Conservation (phyloP, 2,888 invertebrate genomes). For the Torymus aiolomorphi region DNA sequence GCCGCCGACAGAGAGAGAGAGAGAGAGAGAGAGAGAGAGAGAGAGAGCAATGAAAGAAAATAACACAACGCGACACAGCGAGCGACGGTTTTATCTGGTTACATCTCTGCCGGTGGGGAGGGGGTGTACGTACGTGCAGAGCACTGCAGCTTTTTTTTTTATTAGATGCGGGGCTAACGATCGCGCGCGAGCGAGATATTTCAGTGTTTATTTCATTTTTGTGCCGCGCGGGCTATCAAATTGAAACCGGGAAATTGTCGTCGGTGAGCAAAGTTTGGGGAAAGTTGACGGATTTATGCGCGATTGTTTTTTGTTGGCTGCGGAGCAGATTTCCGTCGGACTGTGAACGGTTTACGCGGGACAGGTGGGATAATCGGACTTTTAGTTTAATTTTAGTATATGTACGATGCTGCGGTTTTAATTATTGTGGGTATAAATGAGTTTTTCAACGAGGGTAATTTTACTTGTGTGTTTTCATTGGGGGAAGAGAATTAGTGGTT, state of each 20-base stretch:
- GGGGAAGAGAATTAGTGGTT: too few relatives aligned
- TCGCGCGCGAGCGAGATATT: slow-evolving; percentile 5
- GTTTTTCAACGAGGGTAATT: too few relatives aligned
- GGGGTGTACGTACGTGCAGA: background rate
- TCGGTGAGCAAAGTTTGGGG: slow-evolving; percentile 13
- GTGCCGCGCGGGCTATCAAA: slow-evolving; percentile 38
- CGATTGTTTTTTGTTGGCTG: background rate
- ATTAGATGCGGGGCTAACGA: slow-evolving; percentile 24
- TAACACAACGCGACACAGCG: background rate
- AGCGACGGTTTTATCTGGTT: slow-evolving; percentile 38
- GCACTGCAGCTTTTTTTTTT: background rate
- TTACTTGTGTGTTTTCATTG: too few relatives aligned
- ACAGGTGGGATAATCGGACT: too few relatives aligned
- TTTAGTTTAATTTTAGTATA: too few relatives aligned
- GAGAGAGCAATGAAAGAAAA: slow-evolving; percentile 33
- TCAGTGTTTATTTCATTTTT: slow-evolving; percentile 24
- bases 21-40: background rate
- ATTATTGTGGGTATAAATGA: too few relatives aligned
- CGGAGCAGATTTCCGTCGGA: too few relatives aligned
- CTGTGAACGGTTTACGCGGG: too few relatives aligned
- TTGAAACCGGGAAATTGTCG: slow-evolving; percentile 35
- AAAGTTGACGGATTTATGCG: slow-evolving; percentile 23
- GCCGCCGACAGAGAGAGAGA: too few relatives aligned
- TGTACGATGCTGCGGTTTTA: too few relatives aligned
- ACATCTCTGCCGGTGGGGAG: slow-evolving; percentile 9